Conservation (phyloP, 2,888 invertebrate genomes). For the Euspilapteryx auroguttella region DNA sequence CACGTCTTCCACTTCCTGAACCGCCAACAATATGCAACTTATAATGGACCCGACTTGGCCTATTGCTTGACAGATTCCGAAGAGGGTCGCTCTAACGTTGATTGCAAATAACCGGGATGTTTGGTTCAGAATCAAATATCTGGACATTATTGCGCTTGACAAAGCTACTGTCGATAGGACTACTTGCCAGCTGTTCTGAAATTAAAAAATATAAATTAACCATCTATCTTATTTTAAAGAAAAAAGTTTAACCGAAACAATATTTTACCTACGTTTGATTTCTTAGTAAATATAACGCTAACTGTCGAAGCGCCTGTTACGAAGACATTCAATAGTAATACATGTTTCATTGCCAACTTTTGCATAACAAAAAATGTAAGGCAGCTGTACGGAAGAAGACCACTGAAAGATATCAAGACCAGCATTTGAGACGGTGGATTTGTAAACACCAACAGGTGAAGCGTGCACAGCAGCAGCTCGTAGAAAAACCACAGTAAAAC, state of each 20-base stretch:
- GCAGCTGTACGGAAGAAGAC: slow-evolving; percentile 17
- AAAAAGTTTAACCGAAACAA: too few species aligned
- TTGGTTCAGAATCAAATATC: slow-evolving; percentile 27
- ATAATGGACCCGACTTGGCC: slow-evolving; percentile 34
- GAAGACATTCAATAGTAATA: slow-evolving; percentile 22
- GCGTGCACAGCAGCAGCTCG: slow-evolving; percentile 26
- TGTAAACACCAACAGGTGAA: slow-evolving; percentile 26
- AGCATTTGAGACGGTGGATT: slow-evolving; percentile 13
- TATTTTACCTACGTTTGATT: slow-evolving; percentile 12
- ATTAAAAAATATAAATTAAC: slow-evolving; percentile 8
- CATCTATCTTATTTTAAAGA: too few species aligned
- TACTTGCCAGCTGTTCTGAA: slow-evolving; percentile 19
- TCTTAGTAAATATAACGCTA: slow-evolving; percentile 12
- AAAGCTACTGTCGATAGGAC: slow-evolving; percentile 22
- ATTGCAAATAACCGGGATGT: slow-evolving; percentile 36
- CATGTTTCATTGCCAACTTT: slow-evolving; percentile 19
- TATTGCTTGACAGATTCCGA: slow-evolving; percentile 32
- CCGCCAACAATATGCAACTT: slow-evolving; percentile 23
- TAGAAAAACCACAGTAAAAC: slow-evolving; percentile 25
- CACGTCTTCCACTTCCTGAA: slow-evolving; percentile 16
- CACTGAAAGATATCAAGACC: slow-evolving; percentile 18
- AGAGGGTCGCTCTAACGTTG: slow-evolving; percentile 28
- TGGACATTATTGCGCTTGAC: slow-evolving; percentile 23
- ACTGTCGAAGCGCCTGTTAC: slow-evolving; percentile 22
- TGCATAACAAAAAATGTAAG: slow-evolving; percentile 19